Conservation (phyloP, 2,797 vertebrate genomes). For the Bufotes viridis region DNA sequence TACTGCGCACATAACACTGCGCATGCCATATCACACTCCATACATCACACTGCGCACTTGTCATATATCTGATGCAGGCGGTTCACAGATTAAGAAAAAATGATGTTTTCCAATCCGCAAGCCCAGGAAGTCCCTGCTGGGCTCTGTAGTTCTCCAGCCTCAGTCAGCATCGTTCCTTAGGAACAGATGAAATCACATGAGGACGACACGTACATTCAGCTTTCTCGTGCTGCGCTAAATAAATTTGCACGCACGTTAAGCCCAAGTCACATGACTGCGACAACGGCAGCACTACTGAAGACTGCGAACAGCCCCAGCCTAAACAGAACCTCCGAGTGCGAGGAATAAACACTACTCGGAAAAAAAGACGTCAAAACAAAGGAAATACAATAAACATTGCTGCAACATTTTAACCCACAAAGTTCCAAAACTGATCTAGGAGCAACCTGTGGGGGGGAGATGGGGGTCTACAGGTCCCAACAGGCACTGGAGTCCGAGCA, state of each 20-base stretch:
- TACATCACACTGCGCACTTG: no score
- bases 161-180: neutral
- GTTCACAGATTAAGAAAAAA: no score
- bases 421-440: neutral
- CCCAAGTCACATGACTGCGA: conserved; percentile 12
- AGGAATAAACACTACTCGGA: neutral
- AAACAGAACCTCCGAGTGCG: neutral
- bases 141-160: neutral
- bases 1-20: no score
- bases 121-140: neutral
- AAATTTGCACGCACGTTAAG: neutral
- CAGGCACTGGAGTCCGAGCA: neutral
- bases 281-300: neutral
- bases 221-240: no score
- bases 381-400: neutral
- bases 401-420: neutral
- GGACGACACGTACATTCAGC: neutral
- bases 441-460: neutral
- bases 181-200: neutral
- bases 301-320: neutral
- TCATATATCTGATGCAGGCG: no score
- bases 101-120: neutral
- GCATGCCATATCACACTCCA: no score
- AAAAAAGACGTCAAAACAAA: neutral
- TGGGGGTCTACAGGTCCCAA: neutral